phyloP scores from a whole-genome alignment of 2,888 invertebrate species.

The Flexamia atlantica region DNA sequence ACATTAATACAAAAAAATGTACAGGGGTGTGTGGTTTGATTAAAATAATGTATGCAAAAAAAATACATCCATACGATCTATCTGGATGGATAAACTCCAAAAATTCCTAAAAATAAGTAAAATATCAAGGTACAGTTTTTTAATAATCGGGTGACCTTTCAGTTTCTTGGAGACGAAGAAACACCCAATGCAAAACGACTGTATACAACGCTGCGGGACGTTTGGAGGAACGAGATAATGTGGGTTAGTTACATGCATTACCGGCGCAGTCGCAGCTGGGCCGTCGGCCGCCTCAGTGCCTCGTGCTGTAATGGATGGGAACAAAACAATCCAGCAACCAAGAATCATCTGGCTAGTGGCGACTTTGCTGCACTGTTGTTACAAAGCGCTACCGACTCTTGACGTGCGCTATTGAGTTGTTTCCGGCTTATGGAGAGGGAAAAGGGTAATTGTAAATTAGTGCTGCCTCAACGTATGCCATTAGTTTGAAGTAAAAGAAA shows the following conservation, averaged over 20 bases:
- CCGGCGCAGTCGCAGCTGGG: neutral
- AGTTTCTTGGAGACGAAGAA: too few species aligned
- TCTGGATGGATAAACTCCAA: too few species aligned
- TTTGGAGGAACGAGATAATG: neutral
- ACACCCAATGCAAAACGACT: too few species aligned
- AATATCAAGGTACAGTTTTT: too few species aligned
- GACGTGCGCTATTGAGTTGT: slow-evolving; percentile 18
- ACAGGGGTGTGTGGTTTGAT: too few species aligned
- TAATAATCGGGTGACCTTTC: too few species aligned
- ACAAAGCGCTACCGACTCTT: slow-evolving; percentile 4
- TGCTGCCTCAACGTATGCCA: too few species aligned
- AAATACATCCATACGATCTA: too few species aligned
- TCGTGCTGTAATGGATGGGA: slow-evolving; percentile 16
- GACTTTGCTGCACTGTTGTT: slow-evolving; percentile 10
- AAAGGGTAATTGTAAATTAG: neutral
- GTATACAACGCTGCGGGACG: neutral
- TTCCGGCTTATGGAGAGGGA: neutral
- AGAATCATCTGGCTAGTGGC: slow-evolving; percentile 23
- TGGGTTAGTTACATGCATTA: slow-evolving; percentile 11
- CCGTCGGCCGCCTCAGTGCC: neutral
- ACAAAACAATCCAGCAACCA: slow-evolving; percentile 3
- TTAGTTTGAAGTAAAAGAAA: too few species aligned
- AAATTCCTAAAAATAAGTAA: too few species aligned
- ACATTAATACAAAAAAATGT: too few species aligned
- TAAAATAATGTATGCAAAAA: too few species aligned